A percentile compares a stretch with the other conserved stretches of the same genome.
Conservation (phyloP, 2,113 vertebrate species). For the Microcebus griseorufus region DNA sequence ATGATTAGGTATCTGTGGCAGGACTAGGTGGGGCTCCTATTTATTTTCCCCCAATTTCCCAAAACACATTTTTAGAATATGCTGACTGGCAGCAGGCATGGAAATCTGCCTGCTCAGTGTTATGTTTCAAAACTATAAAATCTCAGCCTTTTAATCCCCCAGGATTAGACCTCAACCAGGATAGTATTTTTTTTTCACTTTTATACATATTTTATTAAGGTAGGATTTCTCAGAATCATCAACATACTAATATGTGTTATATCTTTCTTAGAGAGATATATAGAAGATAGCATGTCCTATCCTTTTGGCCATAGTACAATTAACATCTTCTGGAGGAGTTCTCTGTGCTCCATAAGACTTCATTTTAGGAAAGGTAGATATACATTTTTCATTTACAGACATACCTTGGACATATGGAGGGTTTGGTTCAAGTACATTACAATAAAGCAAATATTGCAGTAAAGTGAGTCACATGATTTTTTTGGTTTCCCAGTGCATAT, state of each 20-base stretch:
- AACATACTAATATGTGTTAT: background rate
- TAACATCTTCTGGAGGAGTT: background rate
- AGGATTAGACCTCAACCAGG: background rate
- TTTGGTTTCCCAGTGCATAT: too few species aligned
- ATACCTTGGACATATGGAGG: too few species aligned
- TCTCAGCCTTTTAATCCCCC: background rate
- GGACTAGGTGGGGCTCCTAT: background rate
- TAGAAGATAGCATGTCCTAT: background rate
- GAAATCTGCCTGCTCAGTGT: background rate
- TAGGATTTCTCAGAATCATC: background rate
- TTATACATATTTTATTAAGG: background rate
- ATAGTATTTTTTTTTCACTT: background rate
- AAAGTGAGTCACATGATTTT: too few species aligned
- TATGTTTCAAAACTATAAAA: constrained; percentile 23
- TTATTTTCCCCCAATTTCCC: background rate
- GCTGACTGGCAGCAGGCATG: background rate
- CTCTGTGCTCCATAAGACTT: background rate
- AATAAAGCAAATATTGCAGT: too few species aligned
- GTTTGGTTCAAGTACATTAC: too few species aligned
- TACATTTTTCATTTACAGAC: background rate
- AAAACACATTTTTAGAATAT: constrained; percentile 30
- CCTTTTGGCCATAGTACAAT: background rate
- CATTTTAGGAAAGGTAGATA: background rate
- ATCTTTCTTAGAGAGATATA: background rate
- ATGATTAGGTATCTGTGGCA: background rate